Evolutionary conservation across 2,888 invertebrate species (phyloP).

Genomic region (Lumbricus terrestris): DNA sequence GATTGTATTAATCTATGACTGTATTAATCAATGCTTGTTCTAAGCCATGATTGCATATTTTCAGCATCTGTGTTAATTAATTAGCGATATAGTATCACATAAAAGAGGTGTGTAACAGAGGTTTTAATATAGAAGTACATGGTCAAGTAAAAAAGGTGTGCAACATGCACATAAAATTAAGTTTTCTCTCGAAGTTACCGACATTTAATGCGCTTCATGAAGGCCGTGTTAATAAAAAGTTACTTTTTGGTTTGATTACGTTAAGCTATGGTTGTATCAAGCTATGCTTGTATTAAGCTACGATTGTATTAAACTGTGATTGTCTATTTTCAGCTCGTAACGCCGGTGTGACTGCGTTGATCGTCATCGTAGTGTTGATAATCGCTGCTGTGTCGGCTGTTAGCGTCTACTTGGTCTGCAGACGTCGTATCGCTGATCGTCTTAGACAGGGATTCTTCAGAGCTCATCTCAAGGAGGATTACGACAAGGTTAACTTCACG

Average conservation of each 20-base stretch:
- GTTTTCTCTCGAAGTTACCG: neutral
- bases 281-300: no score
- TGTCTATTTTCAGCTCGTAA: neutral
- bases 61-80: no score
- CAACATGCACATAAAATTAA: neutral
- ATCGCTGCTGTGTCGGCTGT: neutral
- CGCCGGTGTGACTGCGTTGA: neutral
- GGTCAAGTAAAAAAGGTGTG: neutral
- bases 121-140: neutral
- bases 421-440: neutral
- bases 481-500: slow-evolving; percentile 15
- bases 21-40: no score
- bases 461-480: neutral
- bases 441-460: neutral
- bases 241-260: neutral
- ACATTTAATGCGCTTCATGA: neutral
- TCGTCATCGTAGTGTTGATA: neutral
- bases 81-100: no score
- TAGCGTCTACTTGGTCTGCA: neutral
- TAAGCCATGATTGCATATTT: no score
- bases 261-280: no score
- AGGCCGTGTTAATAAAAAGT: neutral
- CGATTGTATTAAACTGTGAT: neutral
- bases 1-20: no score
- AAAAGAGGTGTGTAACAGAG: no score